Evolutionary conservation across 2,113 vertebrate species (phyloP).

Genomic region (Actenoides lindsayi): DNA sequence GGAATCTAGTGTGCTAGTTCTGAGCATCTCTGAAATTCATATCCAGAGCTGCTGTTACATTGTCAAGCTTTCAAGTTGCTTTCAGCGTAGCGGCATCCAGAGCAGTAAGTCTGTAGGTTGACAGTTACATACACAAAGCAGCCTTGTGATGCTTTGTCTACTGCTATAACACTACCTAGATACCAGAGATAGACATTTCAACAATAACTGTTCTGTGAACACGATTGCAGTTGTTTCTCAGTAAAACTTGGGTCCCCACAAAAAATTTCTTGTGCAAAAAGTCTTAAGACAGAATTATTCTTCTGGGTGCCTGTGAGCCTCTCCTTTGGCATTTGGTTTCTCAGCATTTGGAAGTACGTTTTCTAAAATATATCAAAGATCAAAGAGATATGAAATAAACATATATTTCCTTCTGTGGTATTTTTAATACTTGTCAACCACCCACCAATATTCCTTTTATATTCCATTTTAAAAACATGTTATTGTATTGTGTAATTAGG

Average conservation of each 20-base stretch:
- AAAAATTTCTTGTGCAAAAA: neutral
- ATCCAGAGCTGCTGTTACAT: neutral
- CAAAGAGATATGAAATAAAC: neutral
- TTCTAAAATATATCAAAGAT: neutral
- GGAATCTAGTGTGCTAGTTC: neutral
- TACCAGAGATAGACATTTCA: neutral
- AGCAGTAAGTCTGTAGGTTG: neutral
- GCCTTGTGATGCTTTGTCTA: neutral
- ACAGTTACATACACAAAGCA: neutral
- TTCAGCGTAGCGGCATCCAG: neutral
- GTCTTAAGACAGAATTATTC: neutral
- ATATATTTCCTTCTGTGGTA: neutral
- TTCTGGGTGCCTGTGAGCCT: neutral
- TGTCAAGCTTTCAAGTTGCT: neutral
- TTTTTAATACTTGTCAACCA: neutral
- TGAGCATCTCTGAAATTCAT: neutral
- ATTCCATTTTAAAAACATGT: neutral
- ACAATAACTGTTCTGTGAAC: neutral
- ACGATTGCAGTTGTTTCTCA: neutral
- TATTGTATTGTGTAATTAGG: neutral
- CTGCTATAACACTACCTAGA: neutral
- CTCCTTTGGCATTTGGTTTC: neutral
- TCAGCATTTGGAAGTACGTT: neutral
- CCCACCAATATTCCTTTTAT: neutral
- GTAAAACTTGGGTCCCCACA: neutral